These are phyloP conservation scores for Oreohelix idahoensis DNA, from an alignment of 1,140 invertebrate genomes.

Conservation along the genomic window DNA sequence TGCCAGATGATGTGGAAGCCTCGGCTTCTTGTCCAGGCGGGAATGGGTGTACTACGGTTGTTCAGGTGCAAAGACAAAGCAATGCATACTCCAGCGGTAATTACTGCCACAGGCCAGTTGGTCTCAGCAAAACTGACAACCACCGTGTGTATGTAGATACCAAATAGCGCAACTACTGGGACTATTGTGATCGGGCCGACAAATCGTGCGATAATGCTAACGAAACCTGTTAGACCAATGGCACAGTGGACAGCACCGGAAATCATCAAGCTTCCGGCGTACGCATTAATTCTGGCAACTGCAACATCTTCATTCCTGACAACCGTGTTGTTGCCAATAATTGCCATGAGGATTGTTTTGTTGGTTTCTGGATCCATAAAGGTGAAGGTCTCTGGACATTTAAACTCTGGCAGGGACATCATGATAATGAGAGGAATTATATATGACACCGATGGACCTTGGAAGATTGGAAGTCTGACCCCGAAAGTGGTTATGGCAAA, in stretches of 20 bases:
- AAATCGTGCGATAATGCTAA: constrained; percentile 71
- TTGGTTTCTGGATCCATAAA: not conserved
- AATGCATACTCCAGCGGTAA: constrained; percentile 83
- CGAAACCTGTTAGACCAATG: constrained; percentile 57
- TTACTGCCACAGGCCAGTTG: constrained; percentile 69
- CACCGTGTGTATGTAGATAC: constrained; percentile 71
- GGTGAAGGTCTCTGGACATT: constrained; percentile 42
- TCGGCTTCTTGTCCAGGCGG: constrained; percentile 74
- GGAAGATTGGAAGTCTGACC: constrained; percentile 58
- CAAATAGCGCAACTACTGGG: constrained; percentile 73
- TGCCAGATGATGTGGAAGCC: constrained; percentile 73
- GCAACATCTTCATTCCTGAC: not conserved
- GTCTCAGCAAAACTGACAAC: constrained; percentile 66
- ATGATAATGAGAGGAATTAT: constrained; percentile 56
- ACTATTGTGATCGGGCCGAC: constrained; percentile 75
- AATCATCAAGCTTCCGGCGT: constrained; percentile 56
- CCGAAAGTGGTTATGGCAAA: constrained; percentile 55
- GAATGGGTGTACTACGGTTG: constrained; percentile 81
- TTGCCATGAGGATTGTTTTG: constrained; percentile 1
- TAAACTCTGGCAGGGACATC: constrained; percentile 52
- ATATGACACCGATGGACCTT: constrained; percentile 55
- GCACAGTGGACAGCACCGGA: constrained; percentile 56
- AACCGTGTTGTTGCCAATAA: not conserved
- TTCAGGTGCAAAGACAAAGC: constrained; percentile 86
- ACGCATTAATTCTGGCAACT: not conserved